Percentiles rank a stretch among this genome's conserved stretches.
Evolutionary conservation across 2,797 vertebrate species (phyloP).

Genomic region (Micrastur ruficollis): DNA sequence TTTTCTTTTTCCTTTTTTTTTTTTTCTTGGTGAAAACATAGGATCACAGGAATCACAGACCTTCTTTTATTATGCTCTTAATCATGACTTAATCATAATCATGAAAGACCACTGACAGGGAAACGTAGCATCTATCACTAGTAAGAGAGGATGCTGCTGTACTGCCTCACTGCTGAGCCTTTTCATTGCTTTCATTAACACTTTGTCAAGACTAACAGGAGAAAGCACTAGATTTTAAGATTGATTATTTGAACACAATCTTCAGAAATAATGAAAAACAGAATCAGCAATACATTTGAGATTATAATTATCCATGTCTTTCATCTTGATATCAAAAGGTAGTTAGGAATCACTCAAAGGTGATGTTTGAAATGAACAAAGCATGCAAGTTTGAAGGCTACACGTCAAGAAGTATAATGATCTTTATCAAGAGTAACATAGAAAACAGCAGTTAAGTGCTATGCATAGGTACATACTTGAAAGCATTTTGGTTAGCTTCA

Average conservation of each 20-base stretch:
- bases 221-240: background rate
- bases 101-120: background rate
- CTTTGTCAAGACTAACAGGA: background rate
- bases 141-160: background rate
- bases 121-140: background rate
- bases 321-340: background rate
- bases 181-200: constrained; percentile 1
- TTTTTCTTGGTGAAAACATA: background rate
- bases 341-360: background rate
- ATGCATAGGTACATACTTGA: background rate
- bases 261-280: background rate
- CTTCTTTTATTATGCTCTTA: background rate
- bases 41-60: background rate
- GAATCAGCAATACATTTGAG: background rate
- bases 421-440: background rate
- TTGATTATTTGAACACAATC: background rate
- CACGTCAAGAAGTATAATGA: background rate
- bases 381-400: background rate
- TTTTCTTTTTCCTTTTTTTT: background rate
- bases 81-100: background rate
- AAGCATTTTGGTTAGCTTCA: background rate
- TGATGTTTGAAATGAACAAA: background rate
- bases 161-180: background rate
- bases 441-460: background rate
- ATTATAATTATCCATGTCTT: background rate